Base-by-base conservation (phyloP, 2,797 vertebrate genomes). In the Sorex maritimensis region DNA sequence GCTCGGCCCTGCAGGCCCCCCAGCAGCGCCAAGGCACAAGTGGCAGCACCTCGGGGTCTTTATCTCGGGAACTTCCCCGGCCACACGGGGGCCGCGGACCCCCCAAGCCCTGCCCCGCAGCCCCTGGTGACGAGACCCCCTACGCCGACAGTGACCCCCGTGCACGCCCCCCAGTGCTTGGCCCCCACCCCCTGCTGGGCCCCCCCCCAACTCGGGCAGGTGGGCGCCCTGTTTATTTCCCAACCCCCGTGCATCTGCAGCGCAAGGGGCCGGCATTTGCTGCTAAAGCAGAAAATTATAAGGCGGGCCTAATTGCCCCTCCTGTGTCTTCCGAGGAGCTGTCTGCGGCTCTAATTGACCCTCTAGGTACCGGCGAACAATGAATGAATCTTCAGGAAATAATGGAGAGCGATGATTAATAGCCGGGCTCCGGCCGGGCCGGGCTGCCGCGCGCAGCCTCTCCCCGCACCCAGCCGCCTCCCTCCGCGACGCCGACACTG, bases 361-460 rank as follows among this genome's bases (percentile, higher is more conserved):
- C 99, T 99, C 99, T 99, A 99, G 99, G 99, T 99, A 99, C 99
- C 98, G 98, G 99, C 98, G 98, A 99, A 99, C 97, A 99, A 99
- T 99, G 99, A 99, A 99, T 98, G 99, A 99, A 99, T 98, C 98
- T 98, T 99, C 98, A 98, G 99, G 99, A 99, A 99, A 99, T 99
- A 99, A 99, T 98, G 99, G 99, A 98, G 98, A 97, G 98, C 97
- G 98, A 99, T 99, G 99, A 99, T 99, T 99, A 99, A 99, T 99
- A 99, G 99, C 98, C 97, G 65, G 85, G 98, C 98, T 98, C 99
- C 99, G 98, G 98, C 98, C 97, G 97, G 98, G 98, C 98, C 98
- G 98, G 10, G 10, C 98, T 97, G 97, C 97, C 98, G 98, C 98
- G 96, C 55, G 88, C 97, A 98, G 98, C 97, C 98, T 96, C 95